A percentile compares a stretch with the other conserved stretches of the same genome.
phyloP scores from a whole-genome alignment of 2,888 invertebrate species.

The Muschampia plurimacula region DNA sequence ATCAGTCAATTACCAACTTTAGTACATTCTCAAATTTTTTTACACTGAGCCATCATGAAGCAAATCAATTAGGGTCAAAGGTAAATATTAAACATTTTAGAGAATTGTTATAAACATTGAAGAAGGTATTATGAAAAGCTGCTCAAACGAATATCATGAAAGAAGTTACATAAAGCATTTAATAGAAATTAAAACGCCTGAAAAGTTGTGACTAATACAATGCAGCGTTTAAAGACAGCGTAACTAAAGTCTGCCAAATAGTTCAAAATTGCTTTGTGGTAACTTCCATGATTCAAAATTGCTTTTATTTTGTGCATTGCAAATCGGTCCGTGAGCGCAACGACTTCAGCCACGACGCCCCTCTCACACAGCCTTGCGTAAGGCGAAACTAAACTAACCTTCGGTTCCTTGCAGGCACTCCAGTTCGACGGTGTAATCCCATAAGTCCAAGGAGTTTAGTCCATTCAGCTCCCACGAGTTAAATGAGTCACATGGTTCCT shows the following conservation, averaged over 20 bases:
- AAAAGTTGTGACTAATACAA: conserved; percentile 45
- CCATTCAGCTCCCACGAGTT: conserved; percentile 85
- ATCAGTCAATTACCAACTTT: conserved; percentile 4
- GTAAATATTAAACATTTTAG: too few species aligned
- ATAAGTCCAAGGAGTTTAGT: conserved; percentile 91
- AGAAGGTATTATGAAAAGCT: too few species aligned
- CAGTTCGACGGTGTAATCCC: conserved; percentile 94
- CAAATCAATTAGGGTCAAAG: not conserved
- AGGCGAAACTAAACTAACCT: conserved; percentile 83
- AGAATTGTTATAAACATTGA: too few species aligned
- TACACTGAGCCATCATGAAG: not conserved
- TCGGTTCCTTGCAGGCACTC: conserved; percentile 92
- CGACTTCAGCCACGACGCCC: conserved; percentile 47
- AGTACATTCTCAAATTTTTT: not conserved
- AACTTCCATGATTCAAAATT: conserved; percentile 57
- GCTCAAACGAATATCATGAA: not conserved
- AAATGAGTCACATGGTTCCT: conserved; percentile 75
- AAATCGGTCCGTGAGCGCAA: conserved; percentile 55
- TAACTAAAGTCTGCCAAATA: conserved; percentile 55
- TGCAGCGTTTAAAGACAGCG: conserved; percentile 47
- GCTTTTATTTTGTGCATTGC: conserved; percentile 60
- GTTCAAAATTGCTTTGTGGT: conserved; percentile 39
- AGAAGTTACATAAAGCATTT: conserved; percentile 6
- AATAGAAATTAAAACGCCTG: conserved; percentile 34
- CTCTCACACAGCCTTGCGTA: conserved; percentile 72